Conservation (phyloP, 2,113 vertebrate genomes). For the Aptenodytes patagonicus region DNA sequence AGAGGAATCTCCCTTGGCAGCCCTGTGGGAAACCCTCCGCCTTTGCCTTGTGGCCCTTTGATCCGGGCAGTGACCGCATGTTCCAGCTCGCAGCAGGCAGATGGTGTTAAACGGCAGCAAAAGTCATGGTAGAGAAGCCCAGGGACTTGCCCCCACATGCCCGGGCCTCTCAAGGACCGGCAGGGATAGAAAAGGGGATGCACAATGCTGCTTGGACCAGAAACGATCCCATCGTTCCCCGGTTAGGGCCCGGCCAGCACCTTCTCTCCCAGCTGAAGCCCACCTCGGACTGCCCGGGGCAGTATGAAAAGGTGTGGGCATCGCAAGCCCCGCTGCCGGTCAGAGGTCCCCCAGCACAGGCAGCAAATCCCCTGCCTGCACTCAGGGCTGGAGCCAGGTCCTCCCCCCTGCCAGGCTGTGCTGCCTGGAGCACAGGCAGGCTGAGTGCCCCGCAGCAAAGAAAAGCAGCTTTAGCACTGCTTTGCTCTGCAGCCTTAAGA, state of each 20-base stretch:
- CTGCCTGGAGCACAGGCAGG: fast-evolving
- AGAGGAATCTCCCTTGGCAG: not conserved
- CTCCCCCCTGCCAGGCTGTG: not conserved
- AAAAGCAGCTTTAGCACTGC: not conserved
- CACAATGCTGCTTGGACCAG: fast-evolving
- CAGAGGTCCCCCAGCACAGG: not conserved
- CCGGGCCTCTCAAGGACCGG: fast-evolving
- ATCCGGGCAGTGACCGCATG: not conserved
- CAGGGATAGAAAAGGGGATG: not conserved
- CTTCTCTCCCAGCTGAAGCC: not conserved
- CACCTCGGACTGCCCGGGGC: fast-evolving
- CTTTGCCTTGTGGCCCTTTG: not conserved
- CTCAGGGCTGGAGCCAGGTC: not conserved
- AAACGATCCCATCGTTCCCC: not conserved
- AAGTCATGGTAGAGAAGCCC: not conserved
- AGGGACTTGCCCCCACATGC: not conserved
- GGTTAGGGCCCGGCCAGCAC: not conserved
- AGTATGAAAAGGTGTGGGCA: not conserved
- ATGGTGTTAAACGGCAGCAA: not conserved
- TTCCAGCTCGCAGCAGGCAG: not conserved
- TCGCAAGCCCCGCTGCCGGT: not conserved
- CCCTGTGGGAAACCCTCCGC: not conserved
- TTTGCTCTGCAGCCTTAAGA: not conserved
- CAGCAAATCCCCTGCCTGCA: not conserved
- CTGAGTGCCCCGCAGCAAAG: not conserved